Percentiles rank a stretch among this genome's conserved stretches.
Conservation (phyloP, 2,888 invertebrate species). For the Hirtodrosophila duncani region DNA sequence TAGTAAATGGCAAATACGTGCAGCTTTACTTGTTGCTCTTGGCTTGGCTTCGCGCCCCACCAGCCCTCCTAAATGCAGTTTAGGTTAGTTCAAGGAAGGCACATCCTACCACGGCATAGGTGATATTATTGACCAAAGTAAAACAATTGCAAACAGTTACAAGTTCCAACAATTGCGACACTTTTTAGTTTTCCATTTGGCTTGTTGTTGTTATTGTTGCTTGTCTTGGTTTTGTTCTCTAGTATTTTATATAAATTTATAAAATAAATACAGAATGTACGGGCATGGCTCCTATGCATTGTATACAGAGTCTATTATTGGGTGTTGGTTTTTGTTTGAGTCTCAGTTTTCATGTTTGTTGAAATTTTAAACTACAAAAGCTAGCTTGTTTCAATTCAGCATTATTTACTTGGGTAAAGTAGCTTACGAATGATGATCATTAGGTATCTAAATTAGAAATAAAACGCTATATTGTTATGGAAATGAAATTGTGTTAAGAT, state of each 20-base stretch:
- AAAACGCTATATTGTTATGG: too few relatives aligned
- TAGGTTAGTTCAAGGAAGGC: constrained; percentile 34
- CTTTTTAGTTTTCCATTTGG: constrained; percentile 49
- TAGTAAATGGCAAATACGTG: constrained; percentile 65
- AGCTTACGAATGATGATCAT: too few relatives aligned
- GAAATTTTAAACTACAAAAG: too few relatives aligned
- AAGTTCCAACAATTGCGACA: constrained; percentile 61
- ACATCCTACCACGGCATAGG: constrained; percentile 45
- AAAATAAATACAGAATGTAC: too few relatives aligned
- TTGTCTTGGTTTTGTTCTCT: constrained; percentile 1
- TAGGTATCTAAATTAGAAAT: too few relatives aligned
- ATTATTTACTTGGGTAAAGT: too few relatives aligned
- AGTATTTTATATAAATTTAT: background rate
- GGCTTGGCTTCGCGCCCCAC: background rate
- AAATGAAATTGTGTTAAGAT: too few relatives aligned
- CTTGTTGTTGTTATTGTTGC: constrained; percentile 1
- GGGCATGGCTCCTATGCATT: too few relatives aligned
- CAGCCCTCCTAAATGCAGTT: constrained; percentile 50
- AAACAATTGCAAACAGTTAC: constrained; percentile 60
- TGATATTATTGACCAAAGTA: constrained; percentile 65
- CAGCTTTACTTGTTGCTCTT: constrained; percentile 57
- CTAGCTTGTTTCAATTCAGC: too few relatives aligned
- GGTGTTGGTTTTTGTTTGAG: too few relatives aligned
- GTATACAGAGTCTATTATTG: too few relatives aligned
- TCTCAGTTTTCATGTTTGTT: too few relatives aligned